Evolutionary conservation across 2,113 vertebrate genomes (phyloP).

Genomic region (Cephalophus harveyi): DNA sequence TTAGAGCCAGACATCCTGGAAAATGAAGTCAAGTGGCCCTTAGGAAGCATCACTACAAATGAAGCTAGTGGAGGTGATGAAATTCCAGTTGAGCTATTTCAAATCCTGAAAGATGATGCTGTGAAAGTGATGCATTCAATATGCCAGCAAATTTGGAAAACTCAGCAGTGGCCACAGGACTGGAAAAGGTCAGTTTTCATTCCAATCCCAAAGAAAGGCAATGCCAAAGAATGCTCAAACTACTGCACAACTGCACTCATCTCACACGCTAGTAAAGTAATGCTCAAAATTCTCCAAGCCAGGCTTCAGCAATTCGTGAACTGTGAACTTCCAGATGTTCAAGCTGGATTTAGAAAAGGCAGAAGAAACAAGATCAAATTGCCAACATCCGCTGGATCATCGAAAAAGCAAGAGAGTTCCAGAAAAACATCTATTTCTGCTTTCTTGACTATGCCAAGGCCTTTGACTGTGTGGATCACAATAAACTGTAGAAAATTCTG

Average conservation of each 20-base stretch:
- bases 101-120: neutral
- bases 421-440: neutral
- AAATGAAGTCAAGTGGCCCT: neutral
- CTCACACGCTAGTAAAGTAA: no score
- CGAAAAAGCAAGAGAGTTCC: no score
- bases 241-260: no score
- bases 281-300: no score
- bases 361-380: no score
- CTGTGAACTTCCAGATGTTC: neutral
- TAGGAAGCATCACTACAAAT: neutral
- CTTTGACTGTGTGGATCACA: neutral
- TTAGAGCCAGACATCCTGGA: neutral
- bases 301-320: neutral
- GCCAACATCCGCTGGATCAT: no score
- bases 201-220: no score
- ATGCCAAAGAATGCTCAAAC: no score
- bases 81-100: neutral
- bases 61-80: neutral
- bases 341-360: neutral
- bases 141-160: neutral
- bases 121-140: neutral
- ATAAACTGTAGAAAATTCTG: neutral
- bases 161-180: no score
- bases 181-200: no score
- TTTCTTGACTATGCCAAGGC: neutral